A percentile compares a stretch with the other conserved stretches of the same genome.
Evolutionary conservation across 2,797 vertebrate genomes (phyloP).

Genomic region (Heteromormyrus szaboi): DNA sequence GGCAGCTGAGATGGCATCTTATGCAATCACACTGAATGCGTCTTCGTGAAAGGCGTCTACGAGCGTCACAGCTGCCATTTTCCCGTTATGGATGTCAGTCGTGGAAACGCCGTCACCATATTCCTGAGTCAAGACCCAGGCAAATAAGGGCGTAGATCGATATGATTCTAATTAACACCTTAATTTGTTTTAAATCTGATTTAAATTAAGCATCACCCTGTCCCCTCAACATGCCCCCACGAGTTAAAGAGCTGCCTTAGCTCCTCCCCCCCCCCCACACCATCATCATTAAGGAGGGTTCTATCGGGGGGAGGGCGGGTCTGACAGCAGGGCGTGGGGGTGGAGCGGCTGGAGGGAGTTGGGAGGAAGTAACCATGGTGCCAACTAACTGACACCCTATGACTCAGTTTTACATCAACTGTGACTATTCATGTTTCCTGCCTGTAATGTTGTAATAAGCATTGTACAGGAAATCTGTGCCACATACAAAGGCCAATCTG

Average conservation of each 20-base stretch:
- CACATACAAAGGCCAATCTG: neutral
- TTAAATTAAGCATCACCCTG: neutral
- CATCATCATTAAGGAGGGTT: neutral
- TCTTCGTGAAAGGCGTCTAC: neutral
- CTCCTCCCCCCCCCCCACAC: neutral
- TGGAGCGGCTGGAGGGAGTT: neutral
- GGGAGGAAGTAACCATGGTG: neutral
- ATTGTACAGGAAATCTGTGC: conserved; percentile 12
- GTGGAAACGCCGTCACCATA: neutral
- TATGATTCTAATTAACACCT: neutral
- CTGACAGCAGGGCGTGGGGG: neutral
- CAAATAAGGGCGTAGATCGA: neutral
- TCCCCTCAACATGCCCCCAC: neutral
- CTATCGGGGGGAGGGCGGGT: neutral
- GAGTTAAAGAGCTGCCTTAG: conserved; percentile 1
- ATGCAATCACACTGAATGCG: neutral
- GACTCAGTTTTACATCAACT: neutral
- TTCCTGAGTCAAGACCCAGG: neutral
- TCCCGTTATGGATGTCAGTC: neutral
- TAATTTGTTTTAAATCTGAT: neutral
- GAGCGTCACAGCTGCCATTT: neutral
- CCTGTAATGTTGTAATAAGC: neutral
- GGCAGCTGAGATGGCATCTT: neutral
- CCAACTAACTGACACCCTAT: neutral
- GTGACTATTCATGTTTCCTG: conserved; percentile 8